Base-by-base conservation (phyloP, 2,888 invertebrate genomes). In the Chrysomela aeneicollis region DNA sequence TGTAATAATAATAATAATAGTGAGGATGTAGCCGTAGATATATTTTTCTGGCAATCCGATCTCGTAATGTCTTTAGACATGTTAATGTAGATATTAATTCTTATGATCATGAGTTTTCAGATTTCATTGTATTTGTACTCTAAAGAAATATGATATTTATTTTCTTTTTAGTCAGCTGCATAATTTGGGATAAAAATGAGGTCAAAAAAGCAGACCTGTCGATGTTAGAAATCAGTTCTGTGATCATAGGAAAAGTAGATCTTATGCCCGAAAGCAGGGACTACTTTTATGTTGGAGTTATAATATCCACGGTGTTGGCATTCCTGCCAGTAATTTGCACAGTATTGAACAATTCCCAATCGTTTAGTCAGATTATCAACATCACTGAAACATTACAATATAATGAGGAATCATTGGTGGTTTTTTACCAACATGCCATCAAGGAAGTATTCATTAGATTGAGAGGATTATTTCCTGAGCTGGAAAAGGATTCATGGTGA, bases 141-240 rank as follows among this genome's bases (percentile, higher is more conserved):
- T 42, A 15, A n/a, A 3, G 9, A 35, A 2, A 6, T 2, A 42
- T 42, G n/a, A n/a, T 15, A 10, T 2, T n/a, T 42, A 2, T 15
- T 3, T 2, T 42, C 42, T 72, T 59, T 83, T 19, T 82, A 96
- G 97, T 97, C 67, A 96, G 94, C 76, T 98, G 97, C 80, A 94
- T 95, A 55, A 92, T 98, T 84, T 98, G 97, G 97, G 95, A 96
- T 78, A 89, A 90, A 30, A 89, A 92, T 6, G 95, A 96, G 68
- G 90, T 93, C 21, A 93, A 96, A 77, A 97, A 97, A 80, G 94
- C 95, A 0, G 95, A 97, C 81, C 86, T 98, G 71, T 95, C 96
- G 0, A 95, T 96, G 2, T 86, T 98, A 64, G 97, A 98, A 83
- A 97, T 98, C 75, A 95, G 95, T 79, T 95, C 95, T 76, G 92